Base-by-base conservation (phyloP, 1,140 invertebrate genomes). In the Temnothorax longispinosus region DNA sequence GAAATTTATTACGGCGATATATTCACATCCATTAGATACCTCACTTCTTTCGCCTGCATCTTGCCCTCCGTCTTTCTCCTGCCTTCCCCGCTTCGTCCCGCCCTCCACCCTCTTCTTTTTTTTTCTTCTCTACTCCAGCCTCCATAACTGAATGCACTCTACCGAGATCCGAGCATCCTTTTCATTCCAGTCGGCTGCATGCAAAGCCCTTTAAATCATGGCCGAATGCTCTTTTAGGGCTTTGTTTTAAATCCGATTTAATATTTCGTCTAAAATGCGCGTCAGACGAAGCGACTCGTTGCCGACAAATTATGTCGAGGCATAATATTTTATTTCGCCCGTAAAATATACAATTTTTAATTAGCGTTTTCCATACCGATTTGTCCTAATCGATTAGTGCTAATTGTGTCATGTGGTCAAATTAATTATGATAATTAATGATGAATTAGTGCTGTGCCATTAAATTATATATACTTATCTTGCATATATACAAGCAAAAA, bases 1-100 rank as follows among this genome's bases (percentile, higher is more conserved):
- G 90, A 94, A 95, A 95, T 95, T 95, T 95, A 95, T 95, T 95
- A 92, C 95, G 27, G 93, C 94, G 94, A 95, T 95, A 95, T 95
- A 95, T 95, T 95, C 94, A 93, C 94, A 94, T 95, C 94, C 94
- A 95, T 95, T 95, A 95, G 95, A 94, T 94, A 94, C 91, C 92
- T 93, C 89, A 89, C 89, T 93, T 94, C 92, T 89, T 90, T 84
- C 77, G 86, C 77, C 58, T 69, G 89, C 90, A 88, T 85, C 89
- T 81, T 82, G 52, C 77, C 21, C 69, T 84, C 54, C 41, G 67
- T 60, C 62, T 50, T 74, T 69, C 35, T 50, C 27, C 44, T 58
- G 6, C 18, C n/a, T 41, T 38, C 27, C 52, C 27, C 41, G 65
- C 35, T 32, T 44, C 64, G 7, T 50, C 76, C 27, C 60, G 18